phyloP scores from a whole-genome alignment of 2,797 vertebrate species.

The Pipistrellus kuhlii region DNA sequence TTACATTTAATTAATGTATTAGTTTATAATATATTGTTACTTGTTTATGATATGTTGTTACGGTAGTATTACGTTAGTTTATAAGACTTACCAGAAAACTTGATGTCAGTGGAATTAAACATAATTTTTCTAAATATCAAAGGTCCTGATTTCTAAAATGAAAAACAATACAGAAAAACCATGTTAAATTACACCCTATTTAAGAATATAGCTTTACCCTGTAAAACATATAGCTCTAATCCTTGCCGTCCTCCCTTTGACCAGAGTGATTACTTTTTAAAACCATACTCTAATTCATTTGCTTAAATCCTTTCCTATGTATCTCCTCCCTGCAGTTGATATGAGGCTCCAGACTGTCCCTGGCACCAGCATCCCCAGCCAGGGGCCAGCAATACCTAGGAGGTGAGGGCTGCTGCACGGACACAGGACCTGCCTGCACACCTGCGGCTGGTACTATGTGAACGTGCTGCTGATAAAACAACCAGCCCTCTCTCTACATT shows the following conservation, averaged over 20 bases:
- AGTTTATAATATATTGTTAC: background rate
- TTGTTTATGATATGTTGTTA: background rate
- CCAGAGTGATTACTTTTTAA: background rate
- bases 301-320: background rate
- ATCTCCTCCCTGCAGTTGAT: background rate
- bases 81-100: conserved; percentile 90
- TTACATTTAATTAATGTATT: background rate
- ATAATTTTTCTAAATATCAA: conserved; percentile 92
- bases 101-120: conserved; percentile 92
- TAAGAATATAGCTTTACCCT: conserved; percentile 1
- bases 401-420: background rate
- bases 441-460: no score
- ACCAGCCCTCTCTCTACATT: background rate
- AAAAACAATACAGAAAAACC: conserved; percentile 69
- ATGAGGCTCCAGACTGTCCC: background rate
- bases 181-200: conserved; percentile 45
- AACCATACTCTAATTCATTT: background rate
- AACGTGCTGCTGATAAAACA: background rate
- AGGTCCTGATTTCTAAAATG: conserved; percentile 89
- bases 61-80: conserved; percentile 3
- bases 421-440: background rate
- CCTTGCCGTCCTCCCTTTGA: background rate
- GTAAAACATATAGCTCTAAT: conserved; percentile 15
- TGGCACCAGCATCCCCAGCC: background rate
- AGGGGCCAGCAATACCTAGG: background rate